Evolutionary conservation across 1,140 invertebrate species (phyloP).

Genomic region (Drosophila bocki): DNA sequence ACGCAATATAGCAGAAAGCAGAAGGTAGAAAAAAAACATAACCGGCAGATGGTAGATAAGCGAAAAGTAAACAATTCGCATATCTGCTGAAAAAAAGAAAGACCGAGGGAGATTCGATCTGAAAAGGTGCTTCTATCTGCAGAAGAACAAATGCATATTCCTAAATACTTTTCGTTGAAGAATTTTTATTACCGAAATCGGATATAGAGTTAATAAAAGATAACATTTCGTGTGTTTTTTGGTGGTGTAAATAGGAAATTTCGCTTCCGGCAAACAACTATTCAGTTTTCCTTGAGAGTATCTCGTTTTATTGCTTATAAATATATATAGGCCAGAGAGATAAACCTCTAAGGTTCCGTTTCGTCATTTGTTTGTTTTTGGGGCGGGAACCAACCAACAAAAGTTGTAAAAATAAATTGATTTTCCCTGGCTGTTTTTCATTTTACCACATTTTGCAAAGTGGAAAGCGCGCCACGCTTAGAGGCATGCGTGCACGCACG

Average conservation of each 20-base stretch:
- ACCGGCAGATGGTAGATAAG: slow-evolving; percentile 40
- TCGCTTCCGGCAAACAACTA: slow-evolving; percentile 14
- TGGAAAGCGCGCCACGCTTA: slow-evolving; percentile 24
- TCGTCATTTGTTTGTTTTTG: slow-evolving; percentile 11
- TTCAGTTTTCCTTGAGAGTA: slow-evolving; percentile 16
- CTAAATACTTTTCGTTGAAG: not conserved
- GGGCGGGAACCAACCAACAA: slow-evolving; percentile 24
- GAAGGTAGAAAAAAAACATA: slow-evolving; percentile 1
- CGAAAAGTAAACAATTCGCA: slow-evolving; percentile 23
- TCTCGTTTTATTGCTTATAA: slow-evolving; percentile 26
- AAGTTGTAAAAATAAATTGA: slow-evolving; percentile 58
- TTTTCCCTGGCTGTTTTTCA: slow-evolving; percentile 46
- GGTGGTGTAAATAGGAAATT: not conserved
- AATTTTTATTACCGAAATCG: not conserved
- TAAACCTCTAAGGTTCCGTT: slow-evolving; percentile 24
- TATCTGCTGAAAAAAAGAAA: slow-evolving; percentile 1
- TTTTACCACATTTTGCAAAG: slow-evolving; percentile 32
- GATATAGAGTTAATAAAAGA: not conserved
- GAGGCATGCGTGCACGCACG: slow-evolving; percentile 67
- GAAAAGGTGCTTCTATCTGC: too few relatives aligned
- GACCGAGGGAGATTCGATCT: not conserved
- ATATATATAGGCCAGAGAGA: slow-evolving; percentile 26
- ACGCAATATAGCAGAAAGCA: slow-evolving; percentile 15
- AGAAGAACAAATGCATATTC: not conserved
- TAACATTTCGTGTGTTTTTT: slow-evolving; percentile 1